Percentiles rank a stretch among this genome's conserved stretches.
Conservation (phyloP, 2,888 invertebrate genomes). For the Syrista parreyssii region DNA sequence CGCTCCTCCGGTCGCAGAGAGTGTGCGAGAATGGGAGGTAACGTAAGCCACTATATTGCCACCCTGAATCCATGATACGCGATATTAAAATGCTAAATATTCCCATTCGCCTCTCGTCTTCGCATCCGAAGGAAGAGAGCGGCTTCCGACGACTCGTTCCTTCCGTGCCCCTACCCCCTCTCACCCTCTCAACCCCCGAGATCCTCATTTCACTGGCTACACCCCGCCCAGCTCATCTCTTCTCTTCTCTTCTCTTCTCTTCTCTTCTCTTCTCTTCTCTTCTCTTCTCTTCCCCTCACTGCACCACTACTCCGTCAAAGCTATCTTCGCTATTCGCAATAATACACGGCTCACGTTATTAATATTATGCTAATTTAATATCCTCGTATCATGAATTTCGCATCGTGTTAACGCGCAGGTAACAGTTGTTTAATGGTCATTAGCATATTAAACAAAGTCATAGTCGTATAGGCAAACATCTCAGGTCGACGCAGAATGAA, state of each 20-base stretch:
- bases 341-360: constrained; percentile 36
- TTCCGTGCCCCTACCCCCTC: too few relatives aligned
- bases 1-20: too few relatives aligned
- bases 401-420: constrained; percentile 44
- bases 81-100: constrained; percentile 50
- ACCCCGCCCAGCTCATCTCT: not conserved
- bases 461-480: not conserved
- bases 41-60: constrained; percentile 19
- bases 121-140: not conserved
- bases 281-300: not conserved
- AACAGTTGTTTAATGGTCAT: constrained; percentile 50
- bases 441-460: constrained; percentile 50
- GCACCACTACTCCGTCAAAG: not conserved
- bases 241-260: too few relatives aligned
- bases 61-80: constrained; percentile 26
- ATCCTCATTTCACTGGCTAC: not conserved
- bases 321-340: constrained; percentile 26
- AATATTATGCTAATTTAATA: constrained; percentile 51
- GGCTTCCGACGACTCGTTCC: too few relatives aligned
- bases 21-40: not conserved
- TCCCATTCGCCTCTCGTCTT: constrained; percentile 17
- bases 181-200: not conserved
- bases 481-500: constrained; percentile 5
- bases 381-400: constrained; percentile 45
- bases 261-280: not conserved